phyloP scores from a whole-genome alignment of 1,140 invertebrate species.

The Drosophila sulfurigaster region DNA sequence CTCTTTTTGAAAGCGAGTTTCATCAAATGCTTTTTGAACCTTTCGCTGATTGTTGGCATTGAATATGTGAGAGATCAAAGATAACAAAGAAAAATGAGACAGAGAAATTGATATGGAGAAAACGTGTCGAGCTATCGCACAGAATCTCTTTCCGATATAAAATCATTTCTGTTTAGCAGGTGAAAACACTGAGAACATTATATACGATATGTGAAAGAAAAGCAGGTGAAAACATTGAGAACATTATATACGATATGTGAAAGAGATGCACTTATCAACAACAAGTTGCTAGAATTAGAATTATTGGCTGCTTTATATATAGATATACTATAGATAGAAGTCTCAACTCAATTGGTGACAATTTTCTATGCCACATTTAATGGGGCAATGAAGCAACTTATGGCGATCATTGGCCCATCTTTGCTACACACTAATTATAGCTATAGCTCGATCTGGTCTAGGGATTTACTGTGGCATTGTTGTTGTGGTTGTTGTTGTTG shows the following conservation, averaged over 20 bases:
- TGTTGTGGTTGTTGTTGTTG: conserved; percentile 13
- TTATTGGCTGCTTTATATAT: not conserved
- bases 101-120: conserved; percentile 21
- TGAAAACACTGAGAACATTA: not conserved
- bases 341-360: conserved; percentile 36
- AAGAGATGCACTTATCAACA: not conserved
- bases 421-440: conserved; percentile 28
- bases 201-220: not conserved
- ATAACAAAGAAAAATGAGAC: conserved; percentile 21
- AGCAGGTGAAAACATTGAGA: no score
- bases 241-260: not conserved
- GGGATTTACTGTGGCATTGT: conserved; percentile 27
- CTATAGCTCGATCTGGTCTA: conserved; percentile 10
- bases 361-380: conserved; percentile 32
- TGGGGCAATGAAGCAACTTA: conserved; percentile 38
- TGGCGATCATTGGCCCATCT: conserved; percentile 23
- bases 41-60: not conserved
- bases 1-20: conserved; percentile 24
- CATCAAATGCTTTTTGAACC: conserved; percentile 21
- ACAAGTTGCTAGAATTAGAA: conserved; percentile 6
- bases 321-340: not conserved
- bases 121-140: not conserved
- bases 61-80: conserved; percentile 16
- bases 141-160: not conserved
- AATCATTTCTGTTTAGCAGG: no score